Evolutionary conservation across 35 echinoderm and acorn worm genomes (phyloP).

Genomic region (Nesometra sesokonis): DNA sequence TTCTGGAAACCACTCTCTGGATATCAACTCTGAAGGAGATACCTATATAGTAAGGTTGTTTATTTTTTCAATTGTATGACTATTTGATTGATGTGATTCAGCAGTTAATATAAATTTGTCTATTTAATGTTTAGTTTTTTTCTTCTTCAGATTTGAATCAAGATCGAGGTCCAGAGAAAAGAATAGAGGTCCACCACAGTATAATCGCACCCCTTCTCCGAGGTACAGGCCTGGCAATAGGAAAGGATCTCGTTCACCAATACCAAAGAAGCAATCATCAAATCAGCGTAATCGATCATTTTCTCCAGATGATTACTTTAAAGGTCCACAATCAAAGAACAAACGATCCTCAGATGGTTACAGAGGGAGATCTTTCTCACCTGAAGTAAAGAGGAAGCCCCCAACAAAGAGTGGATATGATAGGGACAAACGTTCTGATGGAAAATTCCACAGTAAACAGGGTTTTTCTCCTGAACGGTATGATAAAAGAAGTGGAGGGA

Average conservation of each 20-base stretch:
- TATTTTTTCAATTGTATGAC: too few relatives aligned
- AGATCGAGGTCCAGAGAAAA: neutral
- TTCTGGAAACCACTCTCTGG: too few relatives aligned
- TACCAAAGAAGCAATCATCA: neutral
- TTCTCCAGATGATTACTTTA: neutral
- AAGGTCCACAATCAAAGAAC: neutral
- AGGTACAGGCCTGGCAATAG: neutral
- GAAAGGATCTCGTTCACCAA: neutral
- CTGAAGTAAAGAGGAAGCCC: neutral
- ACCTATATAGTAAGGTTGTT: too few relatives aligned
- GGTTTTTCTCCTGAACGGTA: neutral
- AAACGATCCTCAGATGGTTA: neutral
- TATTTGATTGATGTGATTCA: too few relatives aligned
- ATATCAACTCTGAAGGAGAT: too few relatives aligned
- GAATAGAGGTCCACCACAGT: neutral
- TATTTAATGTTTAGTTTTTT: too few relatives aligned
- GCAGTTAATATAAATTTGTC: too few relatives aligned
- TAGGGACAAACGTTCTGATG: neutral
- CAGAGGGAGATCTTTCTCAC: neutral
- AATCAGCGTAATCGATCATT: neutral
- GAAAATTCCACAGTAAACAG: neutral
- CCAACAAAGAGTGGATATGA: neutral
- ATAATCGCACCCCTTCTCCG: neutral
- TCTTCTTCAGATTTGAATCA: neutral
- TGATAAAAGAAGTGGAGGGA: neutral